Conservation (phyloP, 2,888 invertebrate species). For the Shargacucullia verbasci region DNA sequence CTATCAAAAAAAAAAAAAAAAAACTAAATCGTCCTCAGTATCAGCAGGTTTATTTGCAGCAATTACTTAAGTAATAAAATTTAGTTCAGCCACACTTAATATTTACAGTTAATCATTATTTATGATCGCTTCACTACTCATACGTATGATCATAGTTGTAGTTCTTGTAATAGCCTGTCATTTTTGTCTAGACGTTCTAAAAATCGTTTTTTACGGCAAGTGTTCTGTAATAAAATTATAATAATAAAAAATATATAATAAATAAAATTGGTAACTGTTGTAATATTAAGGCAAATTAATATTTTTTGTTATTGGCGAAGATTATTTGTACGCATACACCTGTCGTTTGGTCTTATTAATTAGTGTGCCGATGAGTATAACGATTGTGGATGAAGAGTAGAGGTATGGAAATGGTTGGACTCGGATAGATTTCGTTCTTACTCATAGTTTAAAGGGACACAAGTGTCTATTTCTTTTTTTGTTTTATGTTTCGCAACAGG, state of each 20-base stretch:
- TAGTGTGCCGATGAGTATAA: slow-evolving; percentile 11
- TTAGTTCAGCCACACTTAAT: slow-evolving; percentile 25
- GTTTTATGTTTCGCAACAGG: too few relatives aligned
- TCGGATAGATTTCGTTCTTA: slow-evolving; percentile 3
- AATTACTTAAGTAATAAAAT: slow-evolving; percentile 44
- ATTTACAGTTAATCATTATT: slow-evolving; percentile 42
- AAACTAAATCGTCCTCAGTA: slow-evolving; percentile 6
- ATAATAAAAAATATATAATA: slow-evolving; percentile 30
- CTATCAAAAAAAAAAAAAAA: slow-evolving; percentile 1
- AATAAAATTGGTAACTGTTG: slow-evolving; percentile 26
- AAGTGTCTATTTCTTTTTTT: too few relatives aligned
- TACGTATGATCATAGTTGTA: slow-evolving; percentile 25
- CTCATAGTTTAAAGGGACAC: too few relatives aligned
- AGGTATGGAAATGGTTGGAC: not conserved
- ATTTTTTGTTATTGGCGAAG: slow-evolving; percentile 24
- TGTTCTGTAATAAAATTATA: slow-evolving; percentile 22
- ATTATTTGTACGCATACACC: slow-evolving; percentile 22
- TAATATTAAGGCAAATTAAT: slow-evolving; percentile 29
- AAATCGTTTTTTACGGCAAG: slow-evolving; percentile 37
- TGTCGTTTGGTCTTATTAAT: slow-evolving; percentile 32
- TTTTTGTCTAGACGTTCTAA: slow-evolving; percentile 48
- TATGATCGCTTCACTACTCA: slow-evolving; percentile 14
- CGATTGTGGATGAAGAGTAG: not conserved
- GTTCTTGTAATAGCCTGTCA: slow-evolving; percentile 40
- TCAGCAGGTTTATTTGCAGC: slow-evolving; percentile 12